A percentile compares a stretch with the other conserved stretches of the same genome.
phyloP scores from a whole-genome alignment of 2,888 invertebrate species.

The Dysmachus trigonus region DNA sequence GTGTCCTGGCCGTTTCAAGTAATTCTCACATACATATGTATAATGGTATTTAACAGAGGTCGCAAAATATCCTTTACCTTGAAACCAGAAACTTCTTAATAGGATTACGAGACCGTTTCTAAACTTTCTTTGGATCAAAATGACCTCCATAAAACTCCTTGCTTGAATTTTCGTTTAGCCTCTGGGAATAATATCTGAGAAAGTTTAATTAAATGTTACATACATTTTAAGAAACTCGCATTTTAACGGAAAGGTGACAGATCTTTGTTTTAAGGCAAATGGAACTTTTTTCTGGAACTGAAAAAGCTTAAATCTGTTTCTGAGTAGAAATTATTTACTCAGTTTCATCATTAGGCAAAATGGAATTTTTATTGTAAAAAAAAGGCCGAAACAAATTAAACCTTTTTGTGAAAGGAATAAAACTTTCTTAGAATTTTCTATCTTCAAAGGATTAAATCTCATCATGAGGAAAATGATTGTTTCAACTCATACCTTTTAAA shows the following conservation, averaged over 20 bases:
- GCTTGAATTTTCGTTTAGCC: background rate
- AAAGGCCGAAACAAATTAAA: background rate
- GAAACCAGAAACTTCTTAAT: background rate
- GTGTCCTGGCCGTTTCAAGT: too few relatives aligned
- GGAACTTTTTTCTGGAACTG: background rate
- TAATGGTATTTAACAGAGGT: background rate
- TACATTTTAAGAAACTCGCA: background rate
- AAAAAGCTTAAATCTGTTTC: background rate
- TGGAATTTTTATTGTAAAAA: background rate
- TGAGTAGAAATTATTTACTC: background rate
- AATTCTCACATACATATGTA: too few relatives aligned
- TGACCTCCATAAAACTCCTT: background rate
- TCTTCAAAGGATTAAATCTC: background rate
- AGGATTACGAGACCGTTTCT: background rate
- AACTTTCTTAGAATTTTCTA: background rate
- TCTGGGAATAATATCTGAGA: background rate
- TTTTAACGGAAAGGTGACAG: background rate
- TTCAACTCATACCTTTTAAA: background rate
- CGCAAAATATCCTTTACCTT: background rate
- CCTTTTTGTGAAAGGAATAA: background rate
- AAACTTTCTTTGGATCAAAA: background rate
- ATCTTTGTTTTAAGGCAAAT: background rate
- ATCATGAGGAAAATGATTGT: background rate
- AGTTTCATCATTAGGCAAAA: background rate
- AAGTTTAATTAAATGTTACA: background rate